Percentiles rank a stretch among this genome's conserved stretches.
Evolutionary conservation across 2,797 vertebrate genomes (phyloP).

Genomic region (Apodemus agrarius): DNA sequence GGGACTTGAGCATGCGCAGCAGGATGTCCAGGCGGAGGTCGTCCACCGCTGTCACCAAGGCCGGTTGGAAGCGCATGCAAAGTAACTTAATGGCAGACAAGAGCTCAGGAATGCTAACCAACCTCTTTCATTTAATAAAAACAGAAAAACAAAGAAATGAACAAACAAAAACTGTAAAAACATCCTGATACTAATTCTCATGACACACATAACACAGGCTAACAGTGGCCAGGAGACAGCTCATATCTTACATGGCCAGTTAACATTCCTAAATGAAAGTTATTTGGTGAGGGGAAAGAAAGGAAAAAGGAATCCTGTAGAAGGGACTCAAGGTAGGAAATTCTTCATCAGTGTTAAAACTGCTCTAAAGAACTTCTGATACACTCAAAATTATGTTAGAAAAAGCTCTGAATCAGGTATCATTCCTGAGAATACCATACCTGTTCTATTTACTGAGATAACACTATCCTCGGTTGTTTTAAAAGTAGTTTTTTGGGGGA

Average conservation of each 20-base stretch:
- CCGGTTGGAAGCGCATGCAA: conserved; percentile 98
- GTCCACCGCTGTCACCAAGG: conserved; percentile 95
- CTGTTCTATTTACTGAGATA: not conserved
- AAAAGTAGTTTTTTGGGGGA: not conserved
- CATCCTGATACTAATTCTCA: conserved; percentile 5
- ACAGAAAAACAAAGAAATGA: conserved; percentile 39
- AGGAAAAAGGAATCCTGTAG: not conserved
- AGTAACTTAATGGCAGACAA: conserved; percentile 98
- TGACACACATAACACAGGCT: not conserved
- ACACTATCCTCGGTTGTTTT: not conserved
- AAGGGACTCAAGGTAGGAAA: conserved; percentile 24
- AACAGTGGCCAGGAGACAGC: not conserved
- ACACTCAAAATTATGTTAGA: not conserved
- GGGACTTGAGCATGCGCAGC: conserved; percentile 98
- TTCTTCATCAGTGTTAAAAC: not conserved
- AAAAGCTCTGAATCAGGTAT: conserved; percentile 4
- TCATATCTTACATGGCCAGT: not conserved
- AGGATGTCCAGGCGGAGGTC: conserved; percentile 97
- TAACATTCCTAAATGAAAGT: conserved; percentile 44
- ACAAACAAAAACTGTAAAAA: conserved; percentile 45
- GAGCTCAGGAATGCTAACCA: conserved; percentile 98
- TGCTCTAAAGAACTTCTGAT: conserved; percentile 7
- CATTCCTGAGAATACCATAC: not conserved
- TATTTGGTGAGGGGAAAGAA: not conserved
- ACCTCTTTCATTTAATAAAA: conserved; percentile 88